A percentile compares a stretch with the other conserved stretches of the same genome.
phyloP scores from a whole-genome alignment of 2,888 invertebrate genomes.

The Harpalus rufipes region DNA sequence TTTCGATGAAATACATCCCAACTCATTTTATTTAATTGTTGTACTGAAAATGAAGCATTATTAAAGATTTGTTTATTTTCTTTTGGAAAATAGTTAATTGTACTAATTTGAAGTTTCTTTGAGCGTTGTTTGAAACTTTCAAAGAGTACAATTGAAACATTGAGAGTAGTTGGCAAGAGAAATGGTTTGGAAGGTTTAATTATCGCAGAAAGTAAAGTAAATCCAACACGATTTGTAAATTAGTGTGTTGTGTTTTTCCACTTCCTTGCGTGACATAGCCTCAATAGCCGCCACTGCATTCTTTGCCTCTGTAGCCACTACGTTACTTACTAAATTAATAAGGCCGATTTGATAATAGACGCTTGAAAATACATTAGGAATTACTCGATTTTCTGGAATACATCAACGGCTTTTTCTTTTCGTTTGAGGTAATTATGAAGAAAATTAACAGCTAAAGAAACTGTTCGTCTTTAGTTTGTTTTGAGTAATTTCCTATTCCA shows the following conservation, averaged over 20 bases:
- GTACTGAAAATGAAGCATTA: neutral
- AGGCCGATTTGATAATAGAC: slow-evolving; percentile 56
- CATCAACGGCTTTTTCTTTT: slow-evolving; percentile 48
- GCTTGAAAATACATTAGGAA: slow-evolving; percentile 33
- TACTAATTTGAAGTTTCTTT: neutral
- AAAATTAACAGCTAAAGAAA: slow-evolving; percentile 52
- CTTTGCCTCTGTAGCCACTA: neutral
- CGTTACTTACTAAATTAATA: slow-evolving; percentile 45
- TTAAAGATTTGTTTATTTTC: neutral
- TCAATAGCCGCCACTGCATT: slow-evolving; percentile 2
- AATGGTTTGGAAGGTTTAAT: slow-evolving; percentile 1
- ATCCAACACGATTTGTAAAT: slow-evolving; percentile 46
- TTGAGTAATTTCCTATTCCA: slow-evolving; percentile 50
- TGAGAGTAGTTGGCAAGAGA: neutral
- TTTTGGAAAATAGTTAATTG: neutral
- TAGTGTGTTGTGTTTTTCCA: slow-evolving; percentile 42
- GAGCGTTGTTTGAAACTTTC: neutral
- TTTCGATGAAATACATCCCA: no score
- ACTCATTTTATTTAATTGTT: no score
- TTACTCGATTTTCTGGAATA: slow-evolving; percentile 49
- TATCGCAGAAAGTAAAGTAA: slow-evolving; percentile 28
- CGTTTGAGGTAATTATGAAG: slow-evolving; percentile 55
- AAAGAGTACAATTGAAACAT: neutral
- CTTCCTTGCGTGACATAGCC: slow-evolving; percentile 12
- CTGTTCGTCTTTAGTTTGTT: slow-evolving; percentile 55